Percentiles rank a stretch among this genome's conserved stretches.
Conservation (phyloP, 2,888 invertebrate species). For the Fragum sueziense region DNA sequence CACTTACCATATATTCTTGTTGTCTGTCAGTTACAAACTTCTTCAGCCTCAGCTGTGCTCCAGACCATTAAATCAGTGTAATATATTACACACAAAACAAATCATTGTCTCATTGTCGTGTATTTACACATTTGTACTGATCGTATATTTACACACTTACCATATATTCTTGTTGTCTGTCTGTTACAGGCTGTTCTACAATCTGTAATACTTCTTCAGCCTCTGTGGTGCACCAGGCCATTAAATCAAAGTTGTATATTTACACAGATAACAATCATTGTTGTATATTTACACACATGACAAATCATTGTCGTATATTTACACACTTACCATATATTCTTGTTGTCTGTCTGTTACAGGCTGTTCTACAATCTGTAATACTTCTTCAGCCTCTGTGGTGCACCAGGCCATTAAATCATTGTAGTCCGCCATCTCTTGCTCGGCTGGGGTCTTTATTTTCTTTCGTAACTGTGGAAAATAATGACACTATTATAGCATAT, state of each 20-base stretch:
- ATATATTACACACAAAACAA: no score
- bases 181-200: conserved; percentile 71
- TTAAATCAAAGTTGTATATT: no score
- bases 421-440: conserved; percentile 82
- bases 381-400: conserved; percentile 82
- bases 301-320: no score
- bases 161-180: conserved; percentile 86
- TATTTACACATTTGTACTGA: background rate
- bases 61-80: conserved; percentile 91
- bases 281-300: background rate
- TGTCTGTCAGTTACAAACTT: conserved; percentile 78
- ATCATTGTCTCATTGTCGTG: no score
- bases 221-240: conserved; percentile 88
- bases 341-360: conserved; percentile 82
- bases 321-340: conserved; percentile 86
- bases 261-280: no score
- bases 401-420: conserved; percentile 92
- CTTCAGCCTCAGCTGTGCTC: conserved; percentile 85
- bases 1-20: conserved; percentile 86
- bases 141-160: no score
- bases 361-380: conserved; percentile 74
- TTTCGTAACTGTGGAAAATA: conserved; percentile 63
- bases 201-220: conserved; percentile 77
- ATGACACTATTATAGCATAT: no score
- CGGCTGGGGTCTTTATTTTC: conserved; percentile 69